A percentile compares a stretch with the other conserved stretches of the same genome.
Evolutionary conservation across 2,113 vertebrate species (phyloP).

Genomic region (Alaudala cheleensis): DNA sequence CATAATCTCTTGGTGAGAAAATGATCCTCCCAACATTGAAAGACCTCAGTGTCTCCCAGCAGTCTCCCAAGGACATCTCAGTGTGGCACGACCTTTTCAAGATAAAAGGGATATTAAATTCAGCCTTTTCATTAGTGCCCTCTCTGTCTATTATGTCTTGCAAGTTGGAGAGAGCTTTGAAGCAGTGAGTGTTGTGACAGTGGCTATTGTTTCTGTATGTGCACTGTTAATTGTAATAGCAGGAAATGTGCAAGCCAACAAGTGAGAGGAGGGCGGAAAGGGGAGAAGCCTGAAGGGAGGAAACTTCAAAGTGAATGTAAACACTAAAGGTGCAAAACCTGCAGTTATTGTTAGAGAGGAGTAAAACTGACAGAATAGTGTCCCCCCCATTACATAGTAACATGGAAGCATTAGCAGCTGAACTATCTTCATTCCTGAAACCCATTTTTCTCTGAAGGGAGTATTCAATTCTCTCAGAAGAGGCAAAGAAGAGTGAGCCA

Average conservation of each 20-base stretch:
- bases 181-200: constrained; percentile 16
- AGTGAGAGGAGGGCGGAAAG: background rate
- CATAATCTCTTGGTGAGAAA: constrained; percentile 53
- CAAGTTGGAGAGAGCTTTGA: constrained; percentile 48
- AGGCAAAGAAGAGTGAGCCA: background rate
- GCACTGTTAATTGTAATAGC: constrained; percentile 44
- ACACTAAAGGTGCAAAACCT: background rate
- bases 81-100: constrained; percentile 60
- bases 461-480: background rate
- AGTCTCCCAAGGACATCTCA: constrained; percentile 46
- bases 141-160: constrained; percentile 30
- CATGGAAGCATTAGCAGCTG: background rate
- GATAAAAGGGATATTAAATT: constrained; percentile 69
- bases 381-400: background rate
- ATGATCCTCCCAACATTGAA: constrained; percentile 33
- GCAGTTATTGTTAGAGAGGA: background rate
- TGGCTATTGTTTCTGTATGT: constrained; percentile 17
- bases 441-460: background rate
- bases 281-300: background rate
- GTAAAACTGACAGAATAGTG: background rate
- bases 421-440: background rate
- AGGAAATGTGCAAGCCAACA: constrained; percentile 38
- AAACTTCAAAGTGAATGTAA: background rate
- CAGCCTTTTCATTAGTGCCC: constrained; percentile 51
- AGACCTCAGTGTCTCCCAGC: constrained; percentile 42